Conservation (phyloP, 2,113 vertebrate genomes). For the Dromaius novaehollandiae region DNA sequence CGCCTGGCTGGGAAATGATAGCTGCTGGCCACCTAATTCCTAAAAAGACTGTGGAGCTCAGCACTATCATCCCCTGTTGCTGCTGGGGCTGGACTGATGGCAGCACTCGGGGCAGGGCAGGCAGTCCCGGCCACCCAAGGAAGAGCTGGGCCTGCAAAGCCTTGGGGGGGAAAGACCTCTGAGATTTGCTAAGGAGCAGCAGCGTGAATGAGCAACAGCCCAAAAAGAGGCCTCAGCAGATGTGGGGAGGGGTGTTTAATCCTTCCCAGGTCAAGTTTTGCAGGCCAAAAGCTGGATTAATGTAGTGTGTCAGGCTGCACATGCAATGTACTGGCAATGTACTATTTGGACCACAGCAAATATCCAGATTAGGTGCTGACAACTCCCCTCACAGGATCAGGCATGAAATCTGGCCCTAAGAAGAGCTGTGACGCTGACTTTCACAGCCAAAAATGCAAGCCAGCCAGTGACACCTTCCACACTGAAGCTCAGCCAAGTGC, state of each 20-base stretch:
- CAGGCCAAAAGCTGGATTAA: constrained; percentile 41
- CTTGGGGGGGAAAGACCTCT: not conserved
- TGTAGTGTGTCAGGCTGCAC: constrained; percentile 8
- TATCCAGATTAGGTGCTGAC: constrained; percentile 44
- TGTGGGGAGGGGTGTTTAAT: constrained; percentile 27
- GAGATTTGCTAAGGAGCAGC: not conserved
- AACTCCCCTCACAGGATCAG: not conserved
- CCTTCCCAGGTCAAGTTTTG: not conserved
- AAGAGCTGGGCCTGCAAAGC: not conserved
- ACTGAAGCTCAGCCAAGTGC: not conserved
- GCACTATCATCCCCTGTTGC: not conserved
- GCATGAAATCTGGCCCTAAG: not conserved
- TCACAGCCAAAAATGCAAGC: not conserved
- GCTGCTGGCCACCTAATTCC: not conserved
- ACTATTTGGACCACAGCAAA: not conserved
- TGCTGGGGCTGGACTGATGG: not conserved
- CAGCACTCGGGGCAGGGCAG: not conserved
- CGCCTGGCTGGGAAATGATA: not conserved
- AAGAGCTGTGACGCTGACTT: not conserved
- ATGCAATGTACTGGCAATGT: constrained; percentile 10
- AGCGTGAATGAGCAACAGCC: not conserved
- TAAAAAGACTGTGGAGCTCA: fast-evolving
- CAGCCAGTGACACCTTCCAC: constrained; percentile 34
- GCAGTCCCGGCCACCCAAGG: not conserved
- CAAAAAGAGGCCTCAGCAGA: constrained; percentile 15